Evolutionary conservation across 1,140 invertebrate genomes (phyloP), one percentile per base, ranked within the genome.

Genomic region (honey bee (Apis mellifera)): DNA sequence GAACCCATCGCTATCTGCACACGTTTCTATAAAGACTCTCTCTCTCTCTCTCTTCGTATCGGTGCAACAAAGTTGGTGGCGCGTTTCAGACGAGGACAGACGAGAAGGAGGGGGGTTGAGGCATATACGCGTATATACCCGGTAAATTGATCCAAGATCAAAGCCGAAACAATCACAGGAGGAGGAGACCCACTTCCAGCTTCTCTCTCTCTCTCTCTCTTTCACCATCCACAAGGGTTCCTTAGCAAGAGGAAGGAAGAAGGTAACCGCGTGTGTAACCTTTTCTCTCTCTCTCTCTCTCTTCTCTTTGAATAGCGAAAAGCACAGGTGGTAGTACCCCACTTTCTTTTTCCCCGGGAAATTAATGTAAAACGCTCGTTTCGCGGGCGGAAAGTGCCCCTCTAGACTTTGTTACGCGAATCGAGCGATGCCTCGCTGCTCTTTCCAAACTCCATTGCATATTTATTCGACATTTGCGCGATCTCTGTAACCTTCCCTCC

Each of bases 81-180:
- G 82, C 84, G 83, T 84, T 89, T 75, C 78, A 87, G 89, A 86
- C 85, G 76, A 62, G 72, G 62, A 81, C 78, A 76, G 66, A 32
- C 1, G 32, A 42, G 32, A 4, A 7, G 32, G 32, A 42, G 60
- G 78, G 82, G 88, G 87, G 84, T 80, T 82, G 79, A 78, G 71
- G 80, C 86, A 83, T 86, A 86, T 86, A 86, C 90, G 92, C 91
- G 90, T 92, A 91, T 92, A 91, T 89, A 91, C 91, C 90, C 91
- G 90, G 93, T 93, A 94, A 94, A 94, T 94, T 94, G 93, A 94
- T 94, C 93, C 92, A 91, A 94, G 93, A 94, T 94, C 93, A 94
- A 94, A 94, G 93, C 92, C 90, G 92, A 93, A 94, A 94, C 93
- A 94, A 94, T 94, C 93, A 93, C 93, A 91, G 92, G 91, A 42